Conservation (phyloP, 2,888 invertebrate genomes). For the Rhamnusium bicolor region DNA sequence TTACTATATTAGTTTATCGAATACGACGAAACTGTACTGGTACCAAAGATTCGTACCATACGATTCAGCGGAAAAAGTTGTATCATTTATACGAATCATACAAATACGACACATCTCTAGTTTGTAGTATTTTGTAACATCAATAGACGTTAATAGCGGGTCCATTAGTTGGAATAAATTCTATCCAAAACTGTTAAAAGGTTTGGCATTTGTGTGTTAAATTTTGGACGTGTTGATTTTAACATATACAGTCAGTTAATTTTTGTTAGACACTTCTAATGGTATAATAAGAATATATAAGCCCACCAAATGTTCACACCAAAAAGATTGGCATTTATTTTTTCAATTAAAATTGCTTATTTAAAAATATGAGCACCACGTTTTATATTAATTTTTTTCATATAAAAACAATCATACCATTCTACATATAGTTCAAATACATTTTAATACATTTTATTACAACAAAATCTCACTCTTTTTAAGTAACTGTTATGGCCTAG, state of each 20-base stretch:
- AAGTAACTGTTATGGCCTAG: slow-evolving; percentile 60
- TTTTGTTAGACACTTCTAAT: not conserved
- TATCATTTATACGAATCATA: too few species aligned
- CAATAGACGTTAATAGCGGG: too few species aligned
- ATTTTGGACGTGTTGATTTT: not conserved
- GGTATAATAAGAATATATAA: slow-evolving; percentile 43
- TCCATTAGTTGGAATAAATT: too few species aligned
- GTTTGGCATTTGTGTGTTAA: not conserved
- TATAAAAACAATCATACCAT: slow-evolving; percentile 33
- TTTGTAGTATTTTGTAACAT: too few species aligned
- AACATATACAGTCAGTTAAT: slow-evolving; percentile 6
- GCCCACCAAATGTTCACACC: slow-evolving; percentile 37
- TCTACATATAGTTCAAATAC: slow-evolving; percentile 30
- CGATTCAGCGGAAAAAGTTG: too few species aligned
- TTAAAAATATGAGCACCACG: slow-evolving; percentile 54
- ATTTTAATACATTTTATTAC: slow-evolving; percentile 37
- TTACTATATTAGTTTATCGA: too few species aligned
- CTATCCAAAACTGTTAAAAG: not conserved
- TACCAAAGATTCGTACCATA: too few species aligned
- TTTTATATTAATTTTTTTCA: slow-evolving; percentile 38
- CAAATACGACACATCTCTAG: too few species aligned
- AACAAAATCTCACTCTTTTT: slow-evolving; percentile 58
- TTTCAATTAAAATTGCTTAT: slow-evolving; percentile 36
- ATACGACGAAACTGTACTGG: too few species aligned
- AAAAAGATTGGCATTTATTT: slow-evolving; percentile 44